A percentile compares a stretch with the other conserved stretches of the same genome.
These are phyloP conservation scores for Nebria salina DNA, from an alignment of 2,888 invertebrate species.

Conservation along the genomic window DNA sequence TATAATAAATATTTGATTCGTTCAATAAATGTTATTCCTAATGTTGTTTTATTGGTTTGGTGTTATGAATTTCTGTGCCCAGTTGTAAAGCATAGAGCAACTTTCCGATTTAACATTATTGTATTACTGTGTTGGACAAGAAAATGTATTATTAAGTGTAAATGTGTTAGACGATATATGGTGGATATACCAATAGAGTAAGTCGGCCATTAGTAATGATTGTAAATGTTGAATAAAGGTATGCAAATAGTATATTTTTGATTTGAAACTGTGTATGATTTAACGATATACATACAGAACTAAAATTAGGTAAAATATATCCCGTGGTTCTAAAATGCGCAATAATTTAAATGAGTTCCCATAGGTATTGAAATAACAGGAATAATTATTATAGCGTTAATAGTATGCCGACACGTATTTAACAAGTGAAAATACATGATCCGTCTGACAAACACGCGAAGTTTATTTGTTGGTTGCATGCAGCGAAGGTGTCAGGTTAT, in stretches of 20 bases:
- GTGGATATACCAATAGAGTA: too few species aligned
- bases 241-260: neutral
- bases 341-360: neutral
- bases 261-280: neutral
- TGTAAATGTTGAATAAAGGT: neutral
- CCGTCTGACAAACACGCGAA: conserved; percentile 25
- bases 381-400: neutral
- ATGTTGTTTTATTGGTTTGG: neutral
- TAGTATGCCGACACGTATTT: neutral
- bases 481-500: conserved; percentile 16
- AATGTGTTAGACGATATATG: too few species aligned
- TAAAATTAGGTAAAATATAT: neutral
- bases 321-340: neutral
- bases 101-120: too few species aligned
- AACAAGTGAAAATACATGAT: conserved; percentile 29
- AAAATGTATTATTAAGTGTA: too few species aligned
- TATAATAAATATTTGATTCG: neutral
- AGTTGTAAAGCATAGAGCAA: too few species aligned
- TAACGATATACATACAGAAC: neutral
- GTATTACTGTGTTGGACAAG: too few species aligned
- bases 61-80: neutral
- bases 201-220: too few species aligned
- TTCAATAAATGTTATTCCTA: neutral
- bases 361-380: neutral
- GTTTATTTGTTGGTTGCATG: conserved; percentile 33